Base-by-base conservation (phyloP, 2,888 invertebrate genomes). In the Euproctis similis region DNA sequence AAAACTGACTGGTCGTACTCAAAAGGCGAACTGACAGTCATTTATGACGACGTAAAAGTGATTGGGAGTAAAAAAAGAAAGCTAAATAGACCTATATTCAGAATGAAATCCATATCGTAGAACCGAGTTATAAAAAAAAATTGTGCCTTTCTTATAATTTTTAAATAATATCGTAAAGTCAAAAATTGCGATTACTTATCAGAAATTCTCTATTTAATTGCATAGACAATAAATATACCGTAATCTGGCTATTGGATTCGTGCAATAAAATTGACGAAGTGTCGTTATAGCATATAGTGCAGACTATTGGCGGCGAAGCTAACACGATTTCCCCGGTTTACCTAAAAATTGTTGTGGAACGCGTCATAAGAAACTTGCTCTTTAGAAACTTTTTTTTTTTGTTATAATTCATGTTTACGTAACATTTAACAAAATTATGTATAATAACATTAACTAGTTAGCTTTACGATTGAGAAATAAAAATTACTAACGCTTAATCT, bases 251-350 rank as follows among this genome's bases (percentile, higher is more conserved):
- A 56, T 49, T 42, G 42, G 39, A 24, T 42, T 39, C 30, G 27
- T 28, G 52, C 46, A 42, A 59, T 61, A 59, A 60, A 61, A 48
- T 46, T 51, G 43, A 34, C 24, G 29, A 33, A 32, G 42, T 50
- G 50, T 58, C 52, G 45, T 39, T 40, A 55, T 53, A 45, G 48
- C 50, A 43, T 49, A 39, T 53, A 48, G 46, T 45, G 43, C 33
- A 39, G 33, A 31, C 35, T 47, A 40, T 39, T 47, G 39, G 42
- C 48, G 43, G 53, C 52, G 53, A 47, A 47, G 39, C 52, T 52
- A 59, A 57, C 46, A 50, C 50, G 47, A 51, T 55, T 54, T 43
- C 45, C 53, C 45, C 44, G 46, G 41, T 48, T 46, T 49, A 53
- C 46, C 49, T 44, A 36, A 43, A 42, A 47, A 36, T 34, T 31